Evolutionary conservation across 1,140 invertebrate genomes (phyloP), one percentile per base, ranked within the genome.

Genomic region (Cydia amplana): DNA sequence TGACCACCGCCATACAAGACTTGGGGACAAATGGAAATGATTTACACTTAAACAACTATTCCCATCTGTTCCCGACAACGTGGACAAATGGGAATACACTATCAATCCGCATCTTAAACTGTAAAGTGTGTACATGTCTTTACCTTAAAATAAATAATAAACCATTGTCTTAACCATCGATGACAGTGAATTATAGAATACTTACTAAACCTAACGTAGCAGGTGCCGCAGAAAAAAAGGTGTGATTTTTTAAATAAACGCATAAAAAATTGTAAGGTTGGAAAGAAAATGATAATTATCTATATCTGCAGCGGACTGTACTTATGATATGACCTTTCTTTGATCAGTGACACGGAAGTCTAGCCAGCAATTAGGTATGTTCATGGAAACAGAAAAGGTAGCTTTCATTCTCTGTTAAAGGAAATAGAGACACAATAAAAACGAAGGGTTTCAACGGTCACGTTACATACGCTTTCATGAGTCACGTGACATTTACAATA

Each of bases 341-440:
- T 51, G 46, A 51, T 51, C 46, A 51, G 46, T 51, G 46, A 6
- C 46, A 51, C 14, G 4, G 43, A 46, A 10, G 1, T 46, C 43
- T n/a, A 9, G 46, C 46, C 6, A 16, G 46, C 46, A 51, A 51
- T 51, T 51, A 51, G 46, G 14, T 14, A 14, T 46, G 4, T 16
- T n/a, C 46, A n/a, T 51, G 46, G 16, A 51, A 51, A 51, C 46
- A 51, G 46, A 49, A 51, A 51, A 51, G 46, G 46, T 51, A n/a
- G 16, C 16, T 51, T 51, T 51, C 16, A 51, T 51, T 51, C 12
- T n/a, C 14, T n/a, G 16, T 51, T 12, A 51, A 51, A 51, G 46
- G 46, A 51, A 43, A 51, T 51, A 51, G 3, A 51, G 43, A 46
- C 43, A 51, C 0, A 51, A 16, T 51, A 4, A 16, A 51, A 4